A percentile compares a stretch with the other conserved stretches of the same genome.
Conservation (phyloP, 2,797 vertebrate genomes). For the Sitta carolinensis region DNA sequence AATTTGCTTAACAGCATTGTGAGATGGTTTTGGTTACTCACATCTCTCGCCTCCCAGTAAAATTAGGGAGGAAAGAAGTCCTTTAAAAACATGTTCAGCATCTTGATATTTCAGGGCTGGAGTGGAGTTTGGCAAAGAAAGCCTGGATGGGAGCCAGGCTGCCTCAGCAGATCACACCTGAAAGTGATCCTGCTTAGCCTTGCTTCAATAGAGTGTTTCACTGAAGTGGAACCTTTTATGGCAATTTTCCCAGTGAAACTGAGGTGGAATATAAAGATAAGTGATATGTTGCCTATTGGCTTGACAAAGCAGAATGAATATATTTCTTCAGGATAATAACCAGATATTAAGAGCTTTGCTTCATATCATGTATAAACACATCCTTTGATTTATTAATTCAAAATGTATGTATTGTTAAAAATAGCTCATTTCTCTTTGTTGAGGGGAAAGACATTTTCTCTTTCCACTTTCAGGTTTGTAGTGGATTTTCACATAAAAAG, state of each 20-base stretch:
- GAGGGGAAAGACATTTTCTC: not conserved
- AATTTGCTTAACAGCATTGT: not conserved
- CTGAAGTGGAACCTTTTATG: conserved; percentile 35
- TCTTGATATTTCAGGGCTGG: not conserved
- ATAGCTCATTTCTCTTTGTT: not conserved
- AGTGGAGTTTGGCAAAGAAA: not conserved
- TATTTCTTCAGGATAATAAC: not conserved
- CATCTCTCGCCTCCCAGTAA: not conserved
- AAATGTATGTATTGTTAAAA: not conserved
- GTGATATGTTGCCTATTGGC: not conserved
- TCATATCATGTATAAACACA: not conserved
- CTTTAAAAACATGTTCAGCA: not conserved
- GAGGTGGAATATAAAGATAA: not conserved
- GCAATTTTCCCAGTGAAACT: conserved; percentile 40
- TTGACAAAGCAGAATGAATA: conserved; percentile 5
- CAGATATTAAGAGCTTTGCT: not conserved
- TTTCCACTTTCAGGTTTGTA: not conserved
- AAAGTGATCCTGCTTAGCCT: not conserved
- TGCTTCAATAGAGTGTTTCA: not conserved
- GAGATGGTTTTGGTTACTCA: not conserved
- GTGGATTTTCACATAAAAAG: not conserved
- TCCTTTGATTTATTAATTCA: not conserved
- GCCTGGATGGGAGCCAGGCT: not conserved
- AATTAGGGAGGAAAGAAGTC: not conserved
- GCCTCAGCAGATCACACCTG: conserved; percentile 43